phyloP scores from a whole-genome alignment of 2,797 vertebrate species.

The Sebastes matsubarae region DNA sequence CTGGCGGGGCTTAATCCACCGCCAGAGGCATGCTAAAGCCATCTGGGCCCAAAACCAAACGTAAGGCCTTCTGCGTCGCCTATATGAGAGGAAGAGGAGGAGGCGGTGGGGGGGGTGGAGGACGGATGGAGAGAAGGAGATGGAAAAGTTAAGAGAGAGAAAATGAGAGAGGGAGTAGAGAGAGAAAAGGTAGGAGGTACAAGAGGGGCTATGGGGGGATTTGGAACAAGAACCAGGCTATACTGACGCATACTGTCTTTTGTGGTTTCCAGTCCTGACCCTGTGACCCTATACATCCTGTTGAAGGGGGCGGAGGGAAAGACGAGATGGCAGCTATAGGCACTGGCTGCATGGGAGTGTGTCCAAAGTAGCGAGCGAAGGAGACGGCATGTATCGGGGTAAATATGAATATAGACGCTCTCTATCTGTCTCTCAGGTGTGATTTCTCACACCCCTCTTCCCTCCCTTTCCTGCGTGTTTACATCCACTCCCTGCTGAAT shows the following conservation, averaged over 20 bases:
- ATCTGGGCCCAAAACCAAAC: conserved; percentile 78
- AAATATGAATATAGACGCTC: conserved; percentile 24
- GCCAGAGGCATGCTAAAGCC: conserved; percentile 79
- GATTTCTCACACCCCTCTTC: conserved; percentile 65
- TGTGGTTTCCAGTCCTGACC: conserved; percentile 78
- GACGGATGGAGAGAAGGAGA: conserved; percentile 47
- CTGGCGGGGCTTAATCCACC: conserved; percentile 75
- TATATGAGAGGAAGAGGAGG: conserved; percentile 39
- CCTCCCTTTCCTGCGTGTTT: conserved; percentile 58
- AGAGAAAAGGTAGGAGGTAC: conserved; percentile 53
- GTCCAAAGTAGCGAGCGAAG: not conserved
- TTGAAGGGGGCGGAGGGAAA: conserved; percentile 55
- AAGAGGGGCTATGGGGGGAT: conserved; percentile 43
- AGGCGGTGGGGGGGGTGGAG: not conserved
- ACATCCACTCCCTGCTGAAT: conserved; percentile 70
- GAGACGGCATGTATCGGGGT: not conserved
- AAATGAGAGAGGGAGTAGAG: conserved; percentile 28
- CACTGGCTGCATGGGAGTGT: conserved; percentile 24
- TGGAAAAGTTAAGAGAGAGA: conserved; percentile 43
- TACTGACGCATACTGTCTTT: conserved; percentile 71
- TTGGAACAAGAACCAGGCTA: conserved; percentile 72
- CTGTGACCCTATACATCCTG: conserved; percentile 78
- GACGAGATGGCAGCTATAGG: conserved; percentile 68
- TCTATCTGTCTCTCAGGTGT: conserved; percentile 63
- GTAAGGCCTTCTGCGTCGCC: conserved; percentile 60